Evolutionary conservation across 2,113 vertebrate species (phyloP).

Genomic region (Chaenocephalus aceratus): DNA sequence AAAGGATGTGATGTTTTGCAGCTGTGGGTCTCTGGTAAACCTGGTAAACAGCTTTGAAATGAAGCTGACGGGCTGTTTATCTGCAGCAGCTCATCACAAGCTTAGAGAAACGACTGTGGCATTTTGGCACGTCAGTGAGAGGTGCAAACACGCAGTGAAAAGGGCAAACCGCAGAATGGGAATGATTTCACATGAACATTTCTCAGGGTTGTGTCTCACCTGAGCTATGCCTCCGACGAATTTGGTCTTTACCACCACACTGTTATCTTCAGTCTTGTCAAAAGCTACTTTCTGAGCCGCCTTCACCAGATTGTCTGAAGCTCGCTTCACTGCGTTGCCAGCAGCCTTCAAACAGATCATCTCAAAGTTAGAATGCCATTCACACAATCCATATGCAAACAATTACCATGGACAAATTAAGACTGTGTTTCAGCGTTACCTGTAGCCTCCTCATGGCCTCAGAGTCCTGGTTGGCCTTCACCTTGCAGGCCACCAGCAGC

Average conservation of each 20-base stretch:
- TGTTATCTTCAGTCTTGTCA: conserved; percentile 94
- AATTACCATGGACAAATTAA: neutral
- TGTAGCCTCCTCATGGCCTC: conserved; percentile 98
- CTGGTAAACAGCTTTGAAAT: conserved; percentile 65
- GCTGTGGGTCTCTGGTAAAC: conserved; percentile 54
- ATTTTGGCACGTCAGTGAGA: conserved; percentile 44
- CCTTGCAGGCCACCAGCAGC: conserved; percentile 97
- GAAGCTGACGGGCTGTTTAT: conserved; percentile 50
- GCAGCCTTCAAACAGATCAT: conserved; percentile 85
- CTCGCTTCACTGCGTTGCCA: conserved; percentile 97
- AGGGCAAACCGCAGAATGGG: conserved; percentile 45
- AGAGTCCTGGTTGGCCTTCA: conserved; percentile 96
- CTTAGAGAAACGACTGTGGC: conserved; percentile 43
- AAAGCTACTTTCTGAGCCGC: conserved; percentile 98
- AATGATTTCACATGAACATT: conserved; percentile 16
- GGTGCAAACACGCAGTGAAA: conserved; percentile 35
- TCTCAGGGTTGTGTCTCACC: conserved; percentile 80
- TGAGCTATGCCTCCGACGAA: conserved; percentile 99
- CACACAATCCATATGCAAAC: neutral
- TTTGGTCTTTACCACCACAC: conserved; percentile 96
- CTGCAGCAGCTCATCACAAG: conserved; percentile 42
- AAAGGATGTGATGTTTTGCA: conserved; percentile 26
- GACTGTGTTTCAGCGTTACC: conserved; percentile 77
- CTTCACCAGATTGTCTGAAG: conserved; percentile 97
- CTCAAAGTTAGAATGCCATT: conserved; percentile 4